Evolutionary conservation across 37 sponge, comb jelly and placozoan genomes (phyloP).

Genomic region (Theonella swinhoei): DNA sequence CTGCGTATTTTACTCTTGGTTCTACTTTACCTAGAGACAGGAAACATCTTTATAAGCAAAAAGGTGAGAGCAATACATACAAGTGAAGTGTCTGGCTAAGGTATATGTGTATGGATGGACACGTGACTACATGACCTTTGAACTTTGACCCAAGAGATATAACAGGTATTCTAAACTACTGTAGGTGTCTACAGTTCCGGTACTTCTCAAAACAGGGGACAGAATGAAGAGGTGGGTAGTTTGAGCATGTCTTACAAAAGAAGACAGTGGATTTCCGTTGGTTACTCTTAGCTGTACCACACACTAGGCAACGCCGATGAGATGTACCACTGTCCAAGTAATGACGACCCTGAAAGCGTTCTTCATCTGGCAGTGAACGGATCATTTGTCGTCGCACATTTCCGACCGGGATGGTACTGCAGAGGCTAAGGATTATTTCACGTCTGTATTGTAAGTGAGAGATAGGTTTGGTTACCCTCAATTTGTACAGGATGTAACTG

Average conservation of each 20-base stretch:
- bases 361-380: background rate
- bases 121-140: too few relatives aligned
- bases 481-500: constrained; percentile 2
- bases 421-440: background rate
- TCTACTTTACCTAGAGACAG: too few relatives aligned
- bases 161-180: too few relatives aligned
- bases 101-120: too few relatives aligned
- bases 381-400: background rate
- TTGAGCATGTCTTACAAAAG: background rate
- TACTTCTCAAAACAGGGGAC: background rate
- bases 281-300: background rate
- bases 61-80: too few relatives aligned
- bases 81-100: too few relatives aligned
- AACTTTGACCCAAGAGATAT: too few relatives aligned
- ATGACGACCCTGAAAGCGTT: background rate
- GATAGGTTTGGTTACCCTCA: background rate
- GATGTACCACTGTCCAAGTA: background rate
- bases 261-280: background rate
- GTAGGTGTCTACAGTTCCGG: too few relatives aligned
- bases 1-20: too few relatives aligned
- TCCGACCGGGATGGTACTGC: background rate
- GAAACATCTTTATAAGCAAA: too few relatives aligned
- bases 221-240: background rate
- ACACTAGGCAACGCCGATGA: background rate
- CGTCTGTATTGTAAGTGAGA: constrained; percentile 2